Evolutionary conservation across 2,888 invertebrate genomes (phyloP).

Genomic region (Hirtodrosophila trivittata): DNA sequence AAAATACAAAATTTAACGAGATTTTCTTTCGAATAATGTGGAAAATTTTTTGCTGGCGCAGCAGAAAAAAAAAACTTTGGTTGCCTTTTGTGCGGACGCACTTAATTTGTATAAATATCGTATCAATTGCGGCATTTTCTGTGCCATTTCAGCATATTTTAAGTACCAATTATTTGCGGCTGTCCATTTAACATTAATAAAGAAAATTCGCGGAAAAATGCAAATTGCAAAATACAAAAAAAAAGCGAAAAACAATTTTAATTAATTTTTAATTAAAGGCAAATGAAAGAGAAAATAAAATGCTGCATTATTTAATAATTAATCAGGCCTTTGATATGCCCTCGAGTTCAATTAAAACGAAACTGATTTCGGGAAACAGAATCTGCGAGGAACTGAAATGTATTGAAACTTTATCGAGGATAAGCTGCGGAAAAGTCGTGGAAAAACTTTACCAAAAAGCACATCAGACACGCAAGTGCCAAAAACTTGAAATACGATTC

Average conservation of each 20-base stretch:
- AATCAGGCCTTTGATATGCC: constrained; percentile 46
- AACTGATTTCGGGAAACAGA: no score
- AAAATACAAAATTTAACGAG: background rate
- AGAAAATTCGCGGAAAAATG: constrained; percentile 25
- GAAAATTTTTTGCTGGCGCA: constrained; percentile 9
- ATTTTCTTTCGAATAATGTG: no score
- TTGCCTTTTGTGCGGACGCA: constrained; percentile 15
- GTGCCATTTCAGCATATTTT: constrained; percentile 65
- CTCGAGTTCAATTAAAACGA: background rate
- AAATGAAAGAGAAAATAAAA: constrained; percentile 49
- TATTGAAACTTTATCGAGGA: no score
- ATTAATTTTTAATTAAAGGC: constrained; percentile 77
- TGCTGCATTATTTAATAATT: constrained; percentile 52
- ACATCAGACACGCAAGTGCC: background rate
- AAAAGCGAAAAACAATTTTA: constrained; percentile 52
- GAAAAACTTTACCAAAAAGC: no score
- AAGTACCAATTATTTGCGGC: constrained; percentile 74
- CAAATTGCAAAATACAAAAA: constrained; percentile 36
- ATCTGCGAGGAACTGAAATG: no score
- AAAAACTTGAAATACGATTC: background rate
- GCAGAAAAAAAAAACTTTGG: constrained; percentile 15
- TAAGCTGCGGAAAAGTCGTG: no score
- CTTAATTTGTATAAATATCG: no score
- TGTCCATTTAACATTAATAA: constrained; percentile 59
- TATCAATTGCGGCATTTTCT: constrained; percentile 43